Base-by-base conservation (phyloP, 2,797 vertebrate species). In the Phaenicophaeus curvirostris region DNA sequence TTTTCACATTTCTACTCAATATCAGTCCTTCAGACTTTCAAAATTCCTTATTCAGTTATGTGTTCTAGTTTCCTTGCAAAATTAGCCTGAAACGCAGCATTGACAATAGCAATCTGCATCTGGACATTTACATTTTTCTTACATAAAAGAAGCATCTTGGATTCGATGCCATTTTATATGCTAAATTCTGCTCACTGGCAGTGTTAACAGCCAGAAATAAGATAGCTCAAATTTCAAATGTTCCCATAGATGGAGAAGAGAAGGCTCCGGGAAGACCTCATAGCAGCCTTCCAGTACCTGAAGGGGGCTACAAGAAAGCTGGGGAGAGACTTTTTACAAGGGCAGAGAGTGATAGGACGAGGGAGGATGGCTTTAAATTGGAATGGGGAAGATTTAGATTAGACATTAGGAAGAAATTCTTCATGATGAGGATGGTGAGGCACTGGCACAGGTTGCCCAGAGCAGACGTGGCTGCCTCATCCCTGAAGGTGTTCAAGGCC, bases 1-100 rank as follows among this genome's bases (percentile, higher is more conserved):
- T 90, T 97, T 97, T 80, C 65, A 94, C 78, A 61, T 72, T 66
- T 92, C 87, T 81, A 35, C 92, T 93, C 85, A 42, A 5, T 25
- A 57, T 37, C 81, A 51, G 14, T 55, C 54, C 85, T 94, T 35
- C 63, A 82, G 89, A 66, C 59, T 93, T 80, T 84, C 15, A 6
- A 16, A 86, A 82, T 76, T 37, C 80, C 25, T 87, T n/a, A 37
- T 51, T 86, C 59, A 77, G 31, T 46, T n/a, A 13, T 6, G 15
- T 31, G 31, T 90, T 95, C 5, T 25, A 58, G 44, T 74, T 89
- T 68, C 82, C 75, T 82, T 65, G 83, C 75, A 65, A 75, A 88
- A 89, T 17, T 59, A 96, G 95, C 93, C 33, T 39, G 50, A 96
- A 96, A 92, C 33, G 55, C 69, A 59, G 71, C 77, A 10, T 5